Evolutionary conservation across 2,797 vertebrate species (phyloP).

Genomic region (Sphenopsis melanotis): DNA sequence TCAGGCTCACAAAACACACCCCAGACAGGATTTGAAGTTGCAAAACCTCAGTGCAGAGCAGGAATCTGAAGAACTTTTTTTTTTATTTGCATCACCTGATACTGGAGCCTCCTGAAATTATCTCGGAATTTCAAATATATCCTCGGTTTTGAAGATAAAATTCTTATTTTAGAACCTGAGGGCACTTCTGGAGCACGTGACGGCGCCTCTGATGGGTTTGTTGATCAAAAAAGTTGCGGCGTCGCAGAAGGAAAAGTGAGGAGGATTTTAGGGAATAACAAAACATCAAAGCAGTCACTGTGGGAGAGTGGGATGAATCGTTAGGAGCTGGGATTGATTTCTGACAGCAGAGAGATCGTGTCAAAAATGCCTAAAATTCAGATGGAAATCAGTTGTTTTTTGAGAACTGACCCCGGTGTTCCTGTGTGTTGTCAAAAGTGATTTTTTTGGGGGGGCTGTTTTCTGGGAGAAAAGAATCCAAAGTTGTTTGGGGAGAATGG

Average conservation of each 20-base stretch:
- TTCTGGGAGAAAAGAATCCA: accelerated
- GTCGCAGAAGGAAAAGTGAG: accelerated
- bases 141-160: not conserved
- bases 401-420: accelerated
- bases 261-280: not conserved
- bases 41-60: not conserved
- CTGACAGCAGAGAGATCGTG: not conserved
- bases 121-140: not conserved
- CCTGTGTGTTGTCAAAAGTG: accelerated
- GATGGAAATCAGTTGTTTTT: accelerated
- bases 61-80: not conserved
- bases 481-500: accelerated
- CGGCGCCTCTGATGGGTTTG: not conserved
- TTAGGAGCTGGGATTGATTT: not conserved
- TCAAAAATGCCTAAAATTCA: not conserved
- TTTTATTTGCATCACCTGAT: not conserved
- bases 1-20: not conserved
- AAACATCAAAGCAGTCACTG: not conserved
- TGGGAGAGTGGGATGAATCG: not conserved
- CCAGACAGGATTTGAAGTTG: not conserved
- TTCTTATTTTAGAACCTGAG: not conserved
- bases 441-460: not conserved
- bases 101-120: not conserved
- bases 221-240: not conserved
- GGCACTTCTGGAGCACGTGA: not conserved